Evolutionary conservation across 2,113 vertebrate genomes (phyloP).

Genomic region (Zosterops hypoxanthus): DNA sequence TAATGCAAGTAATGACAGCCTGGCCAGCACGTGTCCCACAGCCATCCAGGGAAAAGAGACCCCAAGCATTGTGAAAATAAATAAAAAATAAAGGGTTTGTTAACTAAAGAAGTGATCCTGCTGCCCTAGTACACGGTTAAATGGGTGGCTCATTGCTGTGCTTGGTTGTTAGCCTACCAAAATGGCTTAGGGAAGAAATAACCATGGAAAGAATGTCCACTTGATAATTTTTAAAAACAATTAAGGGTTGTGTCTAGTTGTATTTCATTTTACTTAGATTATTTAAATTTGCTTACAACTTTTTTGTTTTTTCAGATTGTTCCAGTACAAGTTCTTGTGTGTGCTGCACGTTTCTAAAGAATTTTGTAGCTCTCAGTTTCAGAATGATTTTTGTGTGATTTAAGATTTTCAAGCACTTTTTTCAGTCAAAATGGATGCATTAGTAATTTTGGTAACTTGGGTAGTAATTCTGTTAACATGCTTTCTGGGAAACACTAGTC

Average conservation of each 20-base stretch:
- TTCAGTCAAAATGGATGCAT: background rate
- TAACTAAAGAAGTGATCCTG: slow-evolving; percentile 22
- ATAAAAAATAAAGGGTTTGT: background rate
- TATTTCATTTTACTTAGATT: background rate
- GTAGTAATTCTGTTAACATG: background rate
- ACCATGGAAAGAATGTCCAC: background rate
- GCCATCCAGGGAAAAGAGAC: background rate
- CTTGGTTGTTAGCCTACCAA: background rate
- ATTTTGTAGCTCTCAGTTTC: background rate
- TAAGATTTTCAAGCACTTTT: background rate
- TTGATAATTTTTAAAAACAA: background rate
- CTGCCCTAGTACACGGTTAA: background rate
- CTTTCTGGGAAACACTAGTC: background rate
- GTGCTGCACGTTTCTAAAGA: background rate
- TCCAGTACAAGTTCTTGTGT: background rate
- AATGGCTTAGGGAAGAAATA: background rate
- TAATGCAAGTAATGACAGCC: slow-evolving; percentile 52
- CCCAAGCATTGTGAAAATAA: slow-evolving; percentile 14
- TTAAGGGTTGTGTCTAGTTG: background rate
- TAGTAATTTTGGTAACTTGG: background rate
- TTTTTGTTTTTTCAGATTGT: background rate
- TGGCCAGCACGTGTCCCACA: slow-evolving; percentile 29
- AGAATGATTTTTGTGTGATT: background rate
- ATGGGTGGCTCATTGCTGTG: background rate
- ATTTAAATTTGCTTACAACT: background rate